Evolutionary conservation across 2,113 vertebrate genomes (phyloP), one percentile per base, ranked within the genome.

Genomic region (Myxocyprinus asiaticus): DNA sequence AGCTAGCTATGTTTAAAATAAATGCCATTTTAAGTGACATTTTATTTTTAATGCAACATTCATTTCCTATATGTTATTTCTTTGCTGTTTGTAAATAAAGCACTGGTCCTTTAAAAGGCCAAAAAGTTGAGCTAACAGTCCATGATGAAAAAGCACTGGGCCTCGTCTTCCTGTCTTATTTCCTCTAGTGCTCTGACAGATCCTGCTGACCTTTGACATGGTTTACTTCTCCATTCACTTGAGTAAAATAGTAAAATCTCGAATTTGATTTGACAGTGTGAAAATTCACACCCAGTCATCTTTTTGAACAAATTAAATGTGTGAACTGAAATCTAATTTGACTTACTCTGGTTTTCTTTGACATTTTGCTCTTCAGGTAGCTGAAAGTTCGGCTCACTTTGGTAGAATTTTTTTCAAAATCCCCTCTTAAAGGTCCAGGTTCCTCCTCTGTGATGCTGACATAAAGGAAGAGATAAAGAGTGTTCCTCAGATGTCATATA

Each of bases 341-440:
- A 78, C 92, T 94, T 86, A 99, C 98, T 93, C 92, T 94, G 85
- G 92, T 96, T 87, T 98, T 99, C 86, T 98, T 99, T 90, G 95
- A 98, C 96, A 99, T 99, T 92, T 99, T 99, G 90, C 93, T 98
- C 92, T 89, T 98, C 94, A 99, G 94, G 94, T 98, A 99, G 94
- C 98, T 99, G 93, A 99, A 99, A 0, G 98, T 99, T 17, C 98
- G 96, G 80, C 96, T 95, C 83, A 99, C 97, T 94, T 96, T 99
- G 0, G 96, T 98, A 62, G 77, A 93, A 59, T 91, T 86, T 90
- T 96, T 98, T 6, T 96, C 95, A 11, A 85, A 87, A 82, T 95
- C 93, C 69, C 91, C 94, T 67, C 94, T 91, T 68, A 93, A 91
- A 55, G 94, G 93, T 59, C 94, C 95, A 0, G 90, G 90, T 79